Percentiles rank a stretch among this genome's conserved stretches.
Conservation (phyloP, 2,888 invertebrate species). For the Nineta flava region DNA sequence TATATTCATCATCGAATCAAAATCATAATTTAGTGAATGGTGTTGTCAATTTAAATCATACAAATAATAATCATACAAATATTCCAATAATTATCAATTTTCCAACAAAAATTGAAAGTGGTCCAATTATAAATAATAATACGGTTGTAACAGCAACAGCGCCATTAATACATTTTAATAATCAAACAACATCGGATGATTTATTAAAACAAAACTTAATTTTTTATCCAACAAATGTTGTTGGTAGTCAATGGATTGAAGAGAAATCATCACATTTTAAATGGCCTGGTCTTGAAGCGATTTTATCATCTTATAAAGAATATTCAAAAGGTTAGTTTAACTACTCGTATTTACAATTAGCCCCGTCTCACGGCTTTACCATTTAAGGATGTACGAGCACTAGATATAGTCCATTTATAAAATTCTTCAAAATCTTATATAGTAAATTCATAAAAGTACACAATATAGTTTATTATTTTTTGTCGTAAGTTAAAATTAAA, state of each 20-base stretch:
- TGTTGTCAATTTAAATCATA: neutral
- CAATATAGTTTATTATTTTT: no score
- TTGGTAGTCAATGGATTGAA: neutral
- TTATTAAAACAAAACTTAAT: neutral
- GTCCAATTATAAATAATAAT: neutral
- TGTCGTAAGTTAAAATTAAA: no score
- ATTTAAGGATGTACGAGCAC: neutral
- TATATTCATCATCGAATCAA: neutral
- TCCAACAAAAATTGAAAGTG: neutral
- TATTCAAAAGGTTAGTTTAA: constrained; percentile 33
- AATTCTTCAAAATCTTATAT: no score
- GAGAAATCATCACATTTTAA: constrained; percentile 9
- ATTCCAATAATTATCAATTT: neutral
- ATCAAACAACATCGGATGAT: neutral
- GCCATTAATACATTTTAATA: neutral
- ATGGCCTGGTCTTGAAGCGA: constrained; percentile 35
- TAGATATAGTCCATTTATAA: no score
- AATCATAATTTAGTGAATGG: no score
- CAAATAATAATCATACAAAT: neutral
- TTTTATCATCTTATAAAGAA: constrained; percentile 34
- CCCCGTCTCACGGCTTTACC: neutral
- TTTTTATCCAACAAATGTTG: neutral
- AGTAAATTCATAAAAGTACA: no score
- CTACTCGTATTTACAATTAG: neutral
- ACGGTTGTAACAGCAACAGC: neutral